A percentile compares a stretch with the other conserved stretches of the same genome.
Conservation (phyloP, 2,113 vertebrate species). For the Mellivora capensis region DNA sequence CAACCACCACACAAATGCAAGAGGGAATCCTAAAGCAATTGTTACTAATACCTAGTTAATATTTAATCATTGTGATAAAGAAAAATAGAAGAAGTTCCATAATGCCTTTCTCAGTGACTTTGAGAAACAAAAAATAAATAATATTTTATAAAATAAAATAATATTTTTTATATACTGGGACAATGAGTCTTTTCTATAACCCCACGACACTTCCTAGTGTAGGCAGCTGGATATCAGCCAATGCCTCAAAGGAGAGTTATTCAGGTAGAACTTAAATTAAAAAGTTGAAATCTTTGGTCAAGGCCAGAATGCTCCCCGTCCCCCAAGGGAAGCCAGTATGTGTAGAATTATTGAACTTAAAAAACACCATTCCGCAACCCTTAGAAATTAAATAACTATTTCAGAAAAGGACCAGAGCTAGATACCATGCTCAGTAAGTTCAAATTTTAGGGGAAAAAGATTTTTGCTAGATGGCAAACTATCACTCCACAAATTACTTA, state of each 20-base stretch:
- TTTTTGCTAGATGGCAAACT: neutral
- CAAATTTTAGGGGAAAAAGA: neutral
- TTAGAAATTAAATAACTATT: constrained; percentile 16
- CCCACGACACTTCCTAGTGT: neutral
- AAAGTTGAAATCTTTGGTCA: neutral
- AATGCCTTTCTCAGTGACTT: neutral
- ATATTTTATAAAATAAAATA: neutral
- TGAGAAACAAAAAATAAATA: neutral
- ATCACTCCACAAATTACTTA: neutral
- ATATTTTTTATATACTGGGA: neutral
- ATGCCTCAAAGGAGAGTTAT: neutral
- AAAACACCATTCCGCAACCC: neutral
- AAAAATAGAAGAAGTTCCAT: neutral
- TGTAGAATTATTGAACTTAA: neutral
- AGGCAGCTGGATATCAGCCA: neutral
- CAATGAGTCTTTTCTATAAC: neutral
- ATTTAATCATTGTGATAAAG: neutral
- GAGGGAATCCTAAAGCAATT: neutral
- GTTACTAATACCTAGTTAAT: neutral
- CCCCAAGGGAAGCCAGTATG: neutral
- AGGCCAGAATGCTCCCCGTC: neutral
- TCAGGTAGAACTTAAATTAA: neutral
- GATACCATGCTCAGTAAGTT: neutral
- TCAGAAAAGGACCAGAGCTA: neutral
- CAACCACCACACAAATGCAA: neutral